Evolutionary conservation across 2,113 vertebrate species (phyloP).

Genomic region (Bostrychus sinensis): DNA sequence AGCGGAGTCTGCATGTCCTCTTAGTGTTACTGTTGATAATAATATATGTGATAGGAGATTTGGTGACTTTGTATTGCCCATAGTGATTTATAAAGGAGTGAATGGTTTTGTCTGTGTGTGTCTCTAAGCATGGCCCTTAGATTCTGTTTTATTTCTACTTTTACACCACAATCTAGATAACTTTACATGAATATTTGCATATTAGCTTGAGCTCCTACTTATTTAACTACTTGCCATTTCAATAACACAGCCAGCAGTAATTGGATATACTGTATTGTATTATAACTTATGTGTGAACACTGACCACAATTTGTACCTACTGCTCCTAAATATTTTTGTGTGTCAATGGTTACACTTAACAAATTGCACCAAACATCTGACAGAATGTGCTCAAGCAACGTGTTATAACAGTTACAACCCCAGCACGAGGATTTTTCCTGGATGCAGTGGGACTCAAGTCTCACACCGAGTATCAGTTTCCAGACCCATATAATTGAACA

Average conservation of each 20-base stretch:
- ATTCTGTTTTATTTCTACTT: not conserved
- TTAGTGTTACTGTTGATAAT: no score
- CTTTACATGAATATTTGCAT: no score
- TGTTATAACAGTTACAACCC: not conserved
- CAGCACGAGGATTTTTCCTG: slow-evolving; percentile 45
- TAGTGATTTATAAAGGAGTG: no score
- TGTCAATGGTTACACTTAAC: not conserved
- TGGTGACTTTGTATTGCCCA: no score
- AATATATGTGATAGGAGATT: no score
- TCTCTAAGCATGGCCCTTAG: no score
- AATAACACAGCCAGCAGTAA: no score
- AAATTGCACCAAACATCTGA: slow-evolving; percentile 13
- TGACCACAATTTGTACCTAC: no score
- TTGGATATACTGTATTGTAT: no score
- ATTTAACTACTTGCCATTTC: no score
- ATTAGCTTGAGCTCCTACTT: not conserved
- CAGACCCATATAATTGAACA: slow-evolving; percentile 75
- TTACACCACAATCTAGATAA: not conserved
- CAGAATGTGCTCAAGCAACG: slow-evolving; percentile 5
- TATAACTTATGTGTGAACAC: not conserved
- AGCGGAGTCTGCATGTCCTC: not conserved
- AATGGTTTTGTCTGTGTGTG: no score
- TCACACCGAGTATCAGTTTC: slow-evolving; percentile 66
- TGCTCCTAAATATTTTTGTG: not conserved
- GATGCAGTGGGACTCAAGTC: slow-evolving; percentile 64